A percentile compares a stretch with the other conserved stretches of the same genome.
Conservation (phyloP, 2,113 vertebrate species). For the Sinocyclocheilus anshuiensis region DNA sequence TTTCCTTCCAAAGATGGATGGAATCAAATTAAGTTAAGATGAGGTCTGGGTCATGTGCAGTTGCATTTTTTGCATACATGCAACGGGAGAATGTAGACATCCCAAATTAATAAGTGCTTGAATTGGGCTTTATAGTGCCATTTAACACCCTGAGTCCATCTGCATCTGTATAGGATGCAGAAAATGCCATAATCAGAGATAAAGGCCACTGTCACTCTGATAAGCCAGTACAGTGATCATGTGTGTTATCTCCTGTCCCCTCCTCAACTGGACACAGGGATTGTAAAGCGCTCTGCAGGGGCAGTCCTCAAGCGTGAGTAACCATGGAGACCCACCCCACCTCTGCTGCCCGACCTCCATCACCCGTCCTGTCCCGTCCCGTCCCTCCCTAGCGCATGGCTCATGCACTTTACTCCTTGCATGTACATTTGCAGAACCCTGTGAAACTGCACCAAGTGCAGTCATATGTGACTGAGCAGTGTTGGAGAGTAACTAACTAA, state of each 20-base stretch:
- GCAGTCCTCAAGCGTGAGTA: constrained; percentile 79
- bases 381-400: constrained; percentile 68
- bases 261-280: constrained; percentile 68
- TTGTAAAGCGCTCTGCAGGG: constrained; percentile 78
- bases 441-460: constrained; percentile 6
- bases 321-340: constrained; percentile 52
- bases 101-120: not conserved
- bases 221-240: constrained; percentile 41
- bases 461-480: not conserved
- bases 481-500: not conserved
- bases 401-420: constrained; percentile 58
- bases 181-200: constrained; percentile 15
- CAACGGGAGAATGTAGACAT: not conserved
- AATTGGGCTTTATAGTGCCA: not conserved
- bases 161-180: constrained; percentile 15
- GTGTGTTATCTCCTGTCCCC: constrained; percentile 60
- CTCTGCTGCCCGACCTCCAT: constrained; percentile 21
- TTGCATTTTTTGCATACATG: not conserved
- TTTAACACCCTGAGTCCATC: constrained; percentile 10
- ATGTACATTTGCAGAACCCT: constrained; percentile 40
- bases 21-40: not conserved
- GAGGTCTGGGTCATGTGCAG: not conserved
- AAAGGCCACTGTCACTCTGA: constrained; percentile 55
- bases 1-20: not conserved
- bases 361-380: constrained; percentile 1